Base-by-base conservation (phyloP, 2,113 vertebrate species). In the Indri indri region DNA sequence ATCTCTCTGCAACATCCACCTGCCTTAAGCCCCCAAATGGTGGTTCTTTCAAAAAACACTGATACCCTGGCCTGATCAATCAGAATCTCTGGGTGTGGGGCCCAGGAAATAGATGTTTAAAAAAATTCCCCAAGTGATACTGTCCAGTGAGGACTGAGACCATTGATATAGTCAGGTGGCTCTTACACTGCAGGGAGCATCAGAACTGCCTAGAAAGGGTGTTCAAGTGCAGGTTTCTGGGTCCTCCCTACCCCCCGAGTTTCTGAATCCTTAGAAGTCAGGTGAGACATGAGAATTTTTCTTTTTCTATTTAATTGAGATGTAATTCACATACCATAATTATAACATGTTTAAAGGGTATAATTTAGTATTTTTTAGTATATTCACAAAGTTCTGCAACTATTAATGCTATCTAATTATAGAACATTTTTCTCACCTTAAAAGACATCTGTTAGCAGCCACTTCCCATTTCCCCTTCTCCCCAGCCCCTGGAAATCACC, bases 21-120 rank as follows among this genome's bases (percentile, higher is more conserved):
- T 20, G n/a, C 4, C n/a, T 42, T n/a, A 8, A 32, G 30, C 2
- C 0, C 10, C 32, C 3, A 63, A 71, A 2, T 37, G 27, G n/a
- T 27, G 66, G 22, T 32, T 90, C 40, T 57, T 59, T 68, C 32
- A 76, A 11, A 90, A 76, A 81, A 80, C 25, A 11, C 50, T 40
- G 80, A 86, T 40, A 85, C 30, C 40, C 30, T 63, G 52, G 25
- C 34, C 14, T 30, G 2, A 0, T 73, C 22, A 85, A 25, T 37
- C 74, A 40, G 70, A 66, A 52, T 94, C 32, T 88, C 45, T 79
- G 25, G 34, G 30, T 2, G 6, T 11, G 34, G 17, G 8, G 30
- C 10, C 63, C 4, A 74, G 22, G 34, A 81, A 80, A 59, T 30
- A 3, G 45, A 32, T n/a, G 14, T 10, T 50, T 76, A 50, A 27